Percentiles rank a stretch among this genome's conserved stretches.
Evolutionary conservation across 2,797 vertebrate genomes (phyloP).

Genomic region (Hoplostethus mediterraneus): DNA sequence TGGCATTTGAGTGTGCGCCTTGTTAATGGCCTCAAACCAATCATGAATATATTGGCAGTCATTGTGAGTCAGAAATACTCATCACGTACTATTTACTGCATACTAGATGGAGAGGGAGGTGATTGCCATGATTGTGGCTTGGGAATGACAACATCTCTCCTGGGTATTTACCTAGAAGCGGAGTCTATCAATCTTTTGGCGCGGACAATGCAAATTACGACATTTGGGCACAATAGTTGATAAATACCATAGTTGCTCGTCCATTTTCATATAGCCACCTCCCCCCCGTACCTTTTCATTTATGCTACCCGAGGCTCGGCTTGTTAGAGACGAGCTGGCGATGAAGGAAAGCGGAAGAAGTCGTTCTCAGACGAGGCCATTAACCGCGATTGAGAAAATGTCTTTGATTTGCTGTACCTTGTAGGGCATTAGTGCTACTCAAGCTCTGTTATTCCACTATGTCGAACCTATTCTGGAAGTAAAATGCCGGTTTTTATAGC

Average conservation of each 20-base stretch:
- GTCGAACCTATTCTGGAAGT: too few species aligned
- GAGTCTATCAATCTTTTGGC: not conserved
- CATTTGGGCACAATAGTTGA: slow-evolving; percentile 1
- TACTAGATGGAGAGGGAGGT: too few species aligned
- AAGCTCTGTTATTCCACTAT: too few species aligned
- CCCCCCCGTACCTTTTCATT: not conserved
- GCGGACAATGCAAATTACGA: slow-evolving; percentile 2
- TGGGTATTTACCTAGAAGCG: not conserved
- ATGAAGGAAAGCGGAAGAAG: not conserved
- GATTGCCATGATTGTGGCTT: not conserved
- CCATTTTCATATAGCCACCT: not conserved
- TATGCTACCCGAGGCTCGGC: not conserved
- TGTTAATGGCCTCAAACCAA: not conserved
- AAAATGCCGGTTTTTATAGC: not conserved
- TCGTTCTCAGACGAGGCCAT: not conserved
- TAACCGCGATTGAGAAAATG: not conserved
- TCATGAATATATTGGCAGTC: not conserved
- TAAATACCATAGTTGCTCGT: not conserved
- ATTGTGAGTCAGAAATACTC: not conserved
- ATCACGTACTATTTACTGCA: not conserved
- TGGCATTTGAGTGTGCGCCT: not conserved
- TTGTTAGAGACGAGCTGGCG: not conserved
- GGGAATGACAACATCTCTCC: not conserved
- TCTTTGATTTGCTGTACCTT: not conserved
- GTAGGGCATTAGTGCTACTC: not conserved